Conservation (phyloP, 2,113 vertebrate species). For the Cyanoramphus novaezelandiae region DNA sequence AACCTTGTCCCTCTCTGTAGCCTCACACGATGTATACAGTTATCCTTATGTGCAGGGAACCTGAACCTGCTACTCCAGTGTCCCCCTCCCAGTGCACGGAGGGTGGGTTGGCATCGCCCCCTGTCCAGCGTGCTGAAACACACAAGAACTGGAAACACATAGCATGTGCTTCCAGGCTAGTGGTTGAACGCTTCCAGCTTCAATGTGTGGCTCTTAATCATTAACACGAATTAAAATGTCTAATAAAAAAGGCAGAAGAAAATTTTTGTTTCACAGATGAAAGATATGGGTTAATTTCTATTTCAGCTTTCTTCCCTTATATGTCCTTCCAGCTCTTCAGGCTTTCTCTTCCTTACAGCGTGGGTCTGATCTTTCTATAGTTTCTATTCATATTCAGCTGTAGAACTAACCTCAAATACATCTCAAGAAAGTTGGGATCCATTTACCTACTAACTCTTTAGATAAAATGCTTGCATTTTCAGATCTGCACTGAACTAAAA, state of each 20-base stretch:
- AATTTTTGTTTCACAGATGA: background rate
- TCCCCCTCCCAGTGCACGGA: rapidly evolving
- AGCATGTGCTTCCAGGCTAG: rapidly evolving
- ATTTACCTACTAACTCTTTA: background rate
- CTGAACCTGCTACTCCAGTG: rapidly evolving
- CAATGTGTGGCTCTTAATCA: background rate
- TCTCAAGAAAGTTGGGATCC: background rate
- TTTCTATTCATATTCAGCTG: background rate
- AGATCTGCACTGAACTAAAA: background rate
- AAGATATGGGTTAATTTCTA: background rate
- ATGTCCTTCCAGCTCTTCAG: background rate
- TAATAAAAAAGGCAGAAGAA: background rate
- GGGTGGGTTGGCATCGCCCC: background rate
- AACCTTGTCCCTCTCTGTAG: background rate
- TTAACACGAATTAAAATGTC: background rate
- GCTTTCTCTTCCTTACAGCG: background rate
- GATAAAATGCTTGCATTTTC: background rate
- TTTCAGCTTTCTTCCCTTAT: background rate
- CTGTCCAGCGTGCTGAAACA: conserved; percentile 26
- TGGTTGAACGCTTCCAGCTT: background rate
- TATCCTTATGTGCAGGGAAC: background rate
- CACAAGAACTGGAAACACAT: rapidly evolving
- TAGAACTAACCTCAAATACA: background rate
- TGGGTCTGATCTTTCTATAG: background rate
- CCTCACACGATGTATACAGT: background rate